phyloP scores from a whole-genome alignment of 1,140 invertebrate species.

The Ostrea denselamellosa region DNA sequence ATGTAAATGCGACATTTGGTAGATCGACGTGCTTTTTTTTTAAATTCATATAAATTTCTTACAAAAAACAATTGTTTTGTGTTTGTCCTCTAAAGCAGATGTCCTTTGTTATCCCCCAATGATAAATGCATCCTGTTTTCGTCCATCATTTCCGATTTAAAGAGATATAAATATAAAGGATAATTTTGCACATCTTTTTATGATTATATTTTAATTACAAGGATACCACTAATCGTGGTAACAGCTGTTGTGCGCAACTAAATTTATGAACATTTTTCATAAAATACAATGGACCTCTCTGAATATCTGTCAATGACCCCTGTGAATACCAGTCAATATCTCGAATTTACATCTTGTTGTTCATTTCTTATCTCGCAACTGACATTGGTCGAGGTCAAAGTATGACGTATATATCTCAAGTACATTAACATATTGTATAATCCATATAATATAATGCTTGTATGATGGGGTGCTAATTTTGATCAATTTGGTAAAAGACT shows the following conservation, averaged over 20 bases:
- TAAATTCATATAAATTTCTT: no score
- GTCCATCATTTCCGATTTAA: no score
- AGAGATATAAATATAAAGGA: background rate
- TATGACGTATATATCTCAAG: background rate
- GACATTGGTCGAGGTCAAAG: background rate
- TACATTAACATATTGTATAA: no score
- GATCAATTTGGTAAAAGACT: no score
- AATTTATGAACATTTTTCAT: constrained; percentile 10
- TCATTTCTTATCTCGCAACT: background rate
- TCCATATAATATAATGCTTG: no score
- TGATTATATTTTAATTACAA: background rate
- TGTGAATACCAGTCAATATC: constrained; percentile 2
- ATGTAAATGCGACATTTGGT: no score
- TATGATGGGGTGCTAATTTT: no score
- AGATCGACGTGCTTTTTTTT: no score
- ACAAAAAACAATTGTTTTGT: no score
- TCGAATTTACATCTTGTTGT: constrained; percentile 1
- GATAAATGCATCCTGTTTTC: no score
- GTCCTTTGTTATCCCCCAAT: no score
- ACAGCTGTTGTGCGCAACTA: background rate
- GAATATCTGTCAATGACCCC: background rate
- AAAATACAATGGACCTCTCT: background rate
- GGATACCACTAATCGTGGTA: background rate
- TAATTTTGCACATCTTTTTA: constrained; percentile 22
- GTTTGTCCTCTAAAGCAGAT: no score